These are phyloP conservation scores for Rhodophaea formosa DNA, from an alignment of 2,888 invertebrate genomes.

Conservation along the genomic window DNA sequence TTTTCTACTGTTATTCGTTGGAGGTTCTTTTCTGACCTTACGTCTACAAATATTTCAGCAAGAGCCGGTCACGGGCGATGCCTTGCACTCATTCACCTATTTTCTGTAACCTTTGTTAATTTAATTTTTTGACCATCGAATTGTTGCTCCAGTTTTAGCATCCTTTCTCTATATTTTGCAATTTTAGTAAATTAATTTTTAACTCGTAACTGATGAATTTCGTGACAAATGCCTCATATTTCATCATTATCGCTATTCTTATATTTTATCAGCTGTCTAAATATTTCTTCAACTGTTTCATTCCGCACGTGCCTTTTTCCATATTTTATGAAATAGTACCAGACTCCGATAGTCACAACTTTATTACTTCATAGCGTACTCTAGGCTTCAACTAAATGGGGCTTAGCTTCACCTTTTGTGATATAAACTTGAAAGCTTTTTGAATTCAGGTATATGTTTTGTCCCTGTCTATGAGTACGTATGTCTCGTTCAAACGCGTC, in stretches of 20 bases:
- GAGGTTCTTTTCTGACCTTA: conserved; percentile 42
- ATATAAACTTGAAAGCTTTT: conserved; percentile 60
- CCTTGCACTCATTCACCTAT: conserved; percentile 39
- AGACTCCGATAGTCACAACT: not conserved
- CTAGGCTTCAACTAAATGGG: conserved; percentile 47
- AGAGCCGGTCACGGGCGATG: conserved; percentile 42
- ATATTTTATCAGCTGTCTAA: conserved; percentile 28
- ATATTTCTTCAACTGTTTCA: conserved; percentile 23
- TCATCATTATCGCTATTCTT: conserved; percentile 22
- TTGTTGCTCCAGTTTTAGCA: conserved; percentile 29
- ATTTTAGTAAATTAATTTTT: not conserved
- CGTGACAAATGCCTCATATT: conserved; percentile 15
- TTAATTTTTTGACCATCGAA: conserved; percentile 27
- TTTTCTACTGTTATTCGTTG: conserved; percentile 20
- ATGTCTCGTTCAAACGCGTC: conserved; percentile 55
- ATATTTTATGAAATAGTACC: not conserved
- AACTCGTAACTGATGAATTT: not conserved
- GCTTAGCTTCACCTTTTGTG: conserved; percentile 54
- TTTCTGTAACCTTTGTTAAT: conserved; percentile 42
- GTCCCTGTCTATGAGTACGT: conserved; percentile 43
- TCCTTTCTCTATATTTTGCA: conserved; percentile 15
- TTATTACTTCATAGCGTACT: conserved; percentile 20
- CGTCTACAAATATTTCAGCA: conserved; percentile 37
- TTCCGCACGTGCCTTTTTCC: conserved; percentile 21
- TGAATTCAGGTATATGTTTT: conserved; percentile 62